These are phyloP conservation scores for Tamias sibiricus DNA, from an alignment of 2,113 vertebrate genomes.

Conservation along the genomic window DNA sequence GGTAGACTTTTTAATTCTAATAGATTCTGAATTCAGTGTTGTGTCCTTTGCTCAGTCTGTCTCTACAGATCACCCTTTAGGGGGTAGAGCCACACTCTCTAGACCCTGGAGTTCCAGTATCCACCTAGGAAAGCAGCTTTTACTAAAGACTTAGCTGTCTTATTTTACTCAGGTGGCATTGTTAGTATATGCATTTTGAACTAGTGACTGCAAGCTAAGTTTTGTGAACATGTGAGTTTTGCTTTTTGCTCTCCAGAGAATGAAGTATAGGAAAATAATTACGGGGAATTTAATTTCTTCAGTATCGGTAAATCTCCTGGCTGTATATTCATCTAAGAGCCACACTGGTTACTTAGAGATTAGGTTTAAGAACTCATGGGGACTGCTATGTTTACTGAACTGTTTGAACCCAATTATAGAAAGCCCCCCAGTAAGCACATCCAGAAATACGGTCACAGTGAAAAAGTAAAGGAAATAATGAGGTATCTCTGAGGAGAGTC, in stretches of 20 bases:
- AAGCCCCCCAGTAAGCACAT: conserved; percentile 35
- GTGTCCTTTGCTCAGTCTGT: background rate
- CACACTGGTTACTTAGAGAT: conserved; percentile 46
- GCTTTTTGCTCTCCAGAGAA: conserved; percentile 2
- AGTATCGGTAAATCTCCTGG: conserved; percentile 13
- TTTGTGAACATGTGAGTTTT: conserved; percentile 35
- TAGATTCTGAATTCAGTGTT: background rate
- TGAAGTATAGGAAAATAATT: conserved; percentile 43
- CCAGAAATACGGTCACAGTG: conserved; percentile 29
- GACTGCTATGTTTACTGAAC: conserved; percentile 11
- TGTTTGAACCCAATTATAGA: conserved; percentile 57
- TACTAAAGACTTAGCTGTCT: background rate
- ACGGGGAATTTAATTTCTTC: conserved; percentile 28
- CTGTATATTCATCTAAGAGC: background rate
- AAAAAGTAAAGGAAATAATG: conserved; percentile 61
- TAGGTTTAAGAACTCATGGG: background rate
- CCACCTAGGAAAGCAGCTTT: background rate
- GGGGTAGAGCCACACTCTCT: background rate
- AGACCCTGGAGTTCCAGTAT: background rate
- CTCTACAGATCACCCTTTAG: background rate
- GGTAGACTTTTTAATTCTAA: background rate
- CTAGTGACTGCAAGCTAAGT: background rate
- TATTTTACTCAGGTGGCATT: background rate
- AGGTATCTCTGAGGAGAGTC: background rate
- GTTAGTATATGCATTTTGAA: background rate